Conservation (phyloP, 92 coral and sea anemone species). For the Pocillopora grandis region DNA sequence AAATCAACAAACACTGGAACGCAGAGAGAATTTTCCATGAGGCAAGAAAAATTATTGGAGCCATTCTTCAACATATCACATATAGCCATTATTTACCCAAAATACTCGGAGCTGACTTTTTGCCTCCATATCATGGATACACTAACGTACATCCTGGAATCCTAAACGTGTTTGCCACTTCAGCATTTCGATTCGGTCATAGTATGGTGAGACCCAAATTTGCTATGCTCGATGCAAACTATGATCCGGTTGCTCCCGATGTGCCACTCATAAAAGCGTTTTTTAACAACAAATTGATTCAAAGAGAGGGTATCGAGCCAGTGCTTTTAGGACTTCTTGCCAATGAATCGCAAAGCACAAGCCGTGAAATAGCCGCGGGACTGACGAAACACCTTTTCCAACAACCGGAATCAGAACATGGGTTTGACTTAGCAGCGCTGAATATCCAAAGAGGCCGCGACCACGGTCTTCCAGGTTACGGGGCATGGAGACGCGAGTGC, state of each 20-base stretch:
- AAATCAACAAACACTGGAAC: slow-evolving; percentile 78
- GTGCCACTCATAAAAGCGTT: slow-evolving; percentile 83
- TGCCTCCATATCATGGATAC: slow-evolving; percentile 81
- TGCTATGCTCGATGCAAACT: slow-evolving; percentile 78
- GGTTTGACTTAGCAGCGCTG: slow-evolving; percentile 94
- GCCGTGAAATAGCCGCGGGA: slow-evolving; percentile 78
- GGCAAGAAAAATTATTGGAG: slow-evolving; percentile 92
- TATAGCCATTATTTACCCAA: slow-evolving; percentile 85
- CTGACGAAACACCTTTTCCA: slow-evolving; percentile 93
- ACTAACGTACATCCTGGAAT: slow-evolving; percentile 77
- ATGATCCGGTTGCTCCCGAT: slow-evolving; percentile 81
- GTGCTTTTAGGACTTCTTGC: slow-evolving; percentile 93
- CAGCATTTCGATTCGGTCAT: slow-evolving; percentile 95
- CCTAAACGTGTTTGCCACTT: slow-evolving; percentile 83
- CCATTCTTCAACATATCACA: slow-evolving; percentile 90
- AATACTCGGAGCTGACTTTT: slow-evolving; percentile 67
- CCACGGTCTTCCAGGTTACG: slow-evolving; percentile 97
- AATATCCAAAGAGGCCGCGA: slow-evolving; percentile 98
- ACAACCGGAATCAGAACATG: slow-evolving; percentile 95
- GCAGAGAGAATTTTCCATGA: slow-evolving; percentile 81
- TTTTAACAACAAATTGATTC: slow-evolving; percentile 87
- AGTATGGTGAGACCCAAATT: slow-evolving; percentile 88
- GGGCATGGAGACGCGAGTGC: slow-evolving; percentile 98
- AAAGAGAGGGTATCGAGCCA: slow-evolving; percentile 79
- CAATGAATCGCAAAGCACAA: slow-evolving; percentile 75